Conservation (phyloP, 2,888 invertebrate species). For the Piscicola geometra region DNA sequence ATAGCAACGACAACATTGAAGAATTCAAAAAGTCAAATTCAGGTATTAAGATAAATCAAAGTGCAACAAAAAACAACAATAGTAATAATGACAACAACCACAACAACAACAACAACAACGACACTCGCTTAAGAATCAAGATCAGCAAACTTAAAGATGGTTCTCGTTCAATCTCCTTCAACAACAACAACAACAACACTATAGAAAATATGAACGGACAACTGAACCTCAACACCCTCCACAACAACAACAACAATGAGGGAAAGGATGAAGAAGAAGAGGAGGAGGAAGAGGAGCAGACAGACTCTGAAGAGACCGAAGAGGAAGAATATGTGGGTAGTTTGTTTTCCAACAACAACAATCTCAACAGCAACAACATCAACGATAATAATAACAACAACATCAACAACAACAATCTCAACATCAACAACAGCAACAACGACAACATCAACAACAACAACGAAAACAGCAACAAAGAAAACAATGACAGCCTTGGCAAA, state of each 20-base stretch:
- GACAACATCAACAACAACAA: no score
- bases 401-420: no score
- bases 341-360: background rate
- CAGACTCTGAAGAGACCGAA: constrained; percentile 20
- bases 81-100: no score
- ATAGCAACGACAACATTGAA: no score
- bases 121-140: constrained; percentile 25
- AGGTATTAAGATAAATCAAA: no score
- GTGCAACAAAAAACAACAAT: no score
- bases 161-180: constrained; percentile 13
- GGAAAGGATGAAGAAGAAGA: background rate
- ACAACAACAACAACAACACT: constrained; percentile 6
- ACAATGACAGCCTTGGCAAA: no score
- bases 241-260: background rate
- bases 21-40: no score
- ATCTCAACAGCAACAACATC: no score
- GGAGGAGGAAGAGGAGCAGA: constrained; percentile 4
- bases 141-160: constrained; percentile 33
- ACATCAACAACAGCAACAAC: no score
- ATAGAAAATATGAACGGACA: background rate
- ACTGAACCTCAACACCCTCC: background rate
- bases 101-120: background rate
- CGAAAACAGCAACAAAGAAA: no score
- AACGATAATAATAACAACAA: no score
- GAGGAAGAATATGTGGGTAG: background rate